Conservation (phyloP, 2,888 invertebrate species). For the Calameuta pallipes region DNA sequence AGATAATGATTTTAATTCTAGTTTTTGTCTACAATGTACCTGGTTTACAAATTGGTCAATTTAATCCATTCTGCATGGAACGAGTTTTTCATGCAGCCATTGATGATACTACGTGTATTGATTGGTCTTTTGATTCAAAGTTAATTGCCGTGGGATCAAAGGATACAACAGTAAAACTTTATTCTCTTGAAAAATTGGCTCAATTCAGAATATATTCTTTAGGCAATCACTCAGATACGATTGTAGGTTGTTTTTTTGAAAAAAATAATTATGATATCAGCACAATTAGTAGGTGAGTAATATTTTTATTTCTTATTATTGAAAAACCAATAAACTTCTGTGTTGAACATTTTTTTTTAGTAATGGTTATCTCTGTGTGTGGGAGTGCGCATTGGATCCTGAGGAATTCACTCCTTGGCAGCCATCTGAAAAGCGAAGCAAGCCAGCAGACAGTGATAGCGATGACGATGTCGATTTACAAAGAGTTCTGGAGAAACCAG, state of each 20-base stretch:
- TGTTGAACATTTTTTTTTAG: conserved; percentile 56
- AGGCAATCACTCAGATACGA: conserved; percentile 85
- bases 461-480: conserved; percentile 76
- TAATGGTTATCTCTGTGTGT: conserved; percentile 86
- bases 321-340: neutral
- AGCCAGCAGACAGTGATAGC: conserved; percentile 49
- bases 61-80: conserved; percentile 88
- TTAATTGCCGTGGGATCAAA: conserved; percentile 90
- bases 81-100: conserved; percentile 84
- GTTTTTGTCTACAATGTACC: conserved; percentile 91
- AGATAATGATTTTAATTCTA: conserved; percentile 60
- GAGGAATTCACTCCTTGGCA: conserved; percentile 73
- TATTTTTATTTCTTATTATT: neutral
- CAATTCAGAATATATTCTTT: conserved; percentile 84
- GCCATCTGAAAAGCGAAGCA: conserved; percentile 68
- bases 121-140: conserved; percentile 94
- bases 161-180: conserved; percentile 89
- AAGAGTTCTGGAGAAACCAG: conserved; percentile 71
- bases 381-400: conserved; percentile 85
- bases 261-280: conserved; percentile 85
- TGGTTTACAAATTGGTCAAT: conserved; percentile 81
- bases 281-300: conserved; percentile 73
- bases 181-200: conserved; percentile 76
- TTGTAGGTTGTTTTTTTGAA: conserved; percentile 91
- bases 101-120: conserved; percentile 86